A percentile compares a stretch with the other conserved stretches of the same genome.
phyloP scores from a whole-genome alignment of 2,797 vertebrate species.

The Kryptopterus vitreolus region DNA sequence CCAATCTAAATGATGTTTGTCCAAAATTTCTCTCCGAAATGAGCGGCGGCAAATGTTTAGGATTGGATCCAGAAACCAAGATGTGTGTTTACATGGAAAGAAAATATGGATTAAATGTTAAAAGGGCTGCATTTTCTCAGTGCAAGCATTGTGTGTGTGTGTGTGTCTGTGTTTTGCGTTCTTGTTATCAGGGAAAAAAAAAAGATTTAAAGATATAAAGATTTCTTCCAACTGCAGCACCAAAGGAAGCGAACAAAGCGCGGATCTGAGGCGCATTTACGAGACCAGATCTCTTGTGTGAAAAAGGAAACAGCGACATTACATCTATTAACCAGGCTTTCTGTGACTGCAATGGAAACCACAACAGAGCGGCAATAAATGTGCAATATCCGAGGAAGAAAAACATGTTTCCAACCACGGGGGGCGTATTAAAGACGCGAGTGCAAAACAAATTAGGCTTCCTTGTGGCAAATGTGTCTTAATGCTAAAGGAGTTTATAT shows the following conservation, averaged over 20 bases:
- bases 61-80: too few relatives aligned
- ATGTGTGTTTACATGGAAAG: too few relatives aligned
- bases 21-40: too few relatives aligned
- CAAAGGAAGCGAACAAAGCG: not conserved
- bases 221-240: not conserved
- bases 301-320: slow-evolving; percentile 26
- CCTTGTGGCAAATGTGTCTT: not conserved
- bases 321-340: slow-evolving; percentile 10
- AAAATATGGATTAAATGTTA: too few relatives aligned
- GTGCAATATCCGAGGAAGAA: slow-evolving; percentile 30
- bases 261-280: slow-evolving; percentile 13
- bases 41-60: too few relatives aligned
- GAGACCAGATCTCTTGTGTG: slow-evolving; percentile 11
- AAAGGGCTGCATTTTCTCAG: too few relatives aligned
- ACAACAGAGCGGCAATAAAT: slow-evolving; percentile 27
- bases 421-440: not conserved
- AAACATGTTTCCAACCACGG: slow-evolving; percentile 18
- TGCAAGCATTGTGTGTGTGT: too few relatives aligned
- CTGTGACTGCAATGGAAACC: slow-evolving; percentile 14
- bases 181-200: too few relatives aligned
- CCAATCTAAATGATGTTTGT: too few relatives aligned
- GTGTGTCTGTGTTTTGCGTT: too few relatives aligned
- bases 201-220: too few relatives aligned
- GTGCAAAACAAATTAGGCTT: slow-evolving; percentile 10
- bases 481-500: not conserved